Percentiles rank a stretch among this genome's conserved stretches.
Conservation (phyloP, 2,797 vertebrate species). For the Pseudochromis fuscus region DNA sequence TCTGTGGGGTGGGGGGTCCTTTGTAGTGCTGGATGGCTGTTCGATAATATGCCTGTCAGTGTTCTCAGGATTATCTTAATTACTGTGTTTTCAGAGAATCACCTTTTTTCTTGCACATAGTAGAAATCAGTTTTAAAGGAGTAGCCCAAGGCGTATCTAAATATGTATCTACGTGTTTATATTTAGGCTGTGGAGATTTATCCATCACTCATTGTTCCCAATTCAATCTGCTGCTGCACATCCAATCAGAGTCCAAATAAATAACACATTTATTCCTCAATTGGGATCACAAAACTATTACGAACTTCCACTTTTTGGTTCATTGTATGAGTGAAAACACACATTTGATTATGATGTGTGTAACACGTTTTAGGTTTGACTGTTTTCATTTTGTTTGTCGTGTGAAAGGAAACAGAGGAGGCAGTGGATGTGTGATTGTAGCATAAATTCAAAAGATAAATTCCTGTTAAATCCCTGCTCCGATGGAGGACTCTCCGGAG, state of each 20-base stretch:
- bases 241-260: not conserved
- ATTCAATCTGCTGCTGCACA: not conserved
- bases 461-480: not conserved
- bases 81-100: slow-evolving; percentile 34
- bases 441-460: not conserved
- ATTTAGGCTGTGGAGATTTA: not conserved
- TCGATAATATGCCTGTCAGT: slow-evolving; percentile 62
- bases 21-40: slow-evolving; percentile 60
- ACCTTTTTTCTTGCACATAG: not conserved
- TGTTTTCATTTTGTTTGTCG: not conserved
- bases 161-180: not conserved
- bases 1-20: slow-evolving; percentile 40
- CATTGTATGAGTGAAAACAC: no score
- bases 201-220: not conserved
- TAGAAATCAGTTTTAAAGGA: no score
- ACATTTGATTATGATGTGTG: no score
- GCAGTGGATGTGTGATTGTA: not conserved
- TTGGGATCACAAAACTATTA: no score
- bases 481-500: no score
- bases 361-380: not conserved
- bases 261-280: no score
- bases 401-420: not conserved
- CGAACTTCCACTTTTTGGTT: no score
- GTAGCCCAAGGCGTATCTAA: not conserved
- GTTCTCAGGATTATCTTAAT: slow-evolving; percentile 56